Evolutionary conservation across 1,140 invertebrate genomes (phyloP), one percentile per base, ranked within the genome.

Genomic region (Chionoecetes opilio): DNA sequence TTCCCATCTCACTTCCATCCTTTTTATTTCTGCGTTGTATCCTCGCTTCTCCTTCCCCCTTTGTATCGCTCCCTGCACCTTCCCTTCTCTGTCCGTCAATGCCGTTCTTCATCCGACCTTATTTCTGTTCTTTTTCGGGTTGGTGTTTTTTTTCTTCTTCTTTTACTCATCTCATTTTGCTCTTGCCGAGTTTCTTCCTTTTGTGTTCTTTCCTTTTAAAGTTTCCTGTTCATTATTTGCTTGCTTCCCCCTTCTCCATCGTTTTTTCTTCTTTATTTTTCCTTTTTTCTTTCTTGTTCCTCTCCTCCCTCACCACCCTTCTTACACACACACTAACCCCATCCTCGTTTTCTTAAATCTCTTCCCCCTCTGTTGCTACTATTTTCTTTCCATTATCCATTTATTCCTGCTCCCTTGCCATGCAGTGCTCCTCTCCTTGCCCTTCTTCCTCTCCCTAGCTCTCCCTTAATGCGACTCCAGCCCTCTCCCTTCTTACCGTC

Each of bases 401-500:
- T 86, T 32, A 85, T 89, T 46, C 46, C 75, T 82, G 82, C 53
- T 46, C 84, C 26, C 82, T 46, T 85, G 26, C 92, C 82, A 31
- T 53, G 34, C 46, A 35, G 26, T 85, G 21, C 32, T 85, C 85
- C 89, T 85, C 82, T 91, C 41, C 82, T 32, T 31, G 32, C 82
- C 53, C 82, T 32, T 35, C 75, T 85, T 86, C 82, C 46, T 85
- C 88, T 85, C 75, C 94, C 86, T 91, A 34, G 37, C 38, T 90
- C 87, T 37, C 84, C 91, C 86, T 89, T 93, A 86, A 63, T 41
- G 31, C 86, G 34, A 46, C 82, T 63, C 46, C 82, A n/a, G n/a
- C 89, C 90, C 82, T 90, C 94, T 91, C 41, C 89, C 82, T 86
- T 92, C 75, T 90, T 86, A 89, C 91, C 75, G 82, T 84, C 53